Evolutionary conservation across 2,888 invertebrate species (phyloP).

Genomic region (Strigamia crassipes): DNA sequence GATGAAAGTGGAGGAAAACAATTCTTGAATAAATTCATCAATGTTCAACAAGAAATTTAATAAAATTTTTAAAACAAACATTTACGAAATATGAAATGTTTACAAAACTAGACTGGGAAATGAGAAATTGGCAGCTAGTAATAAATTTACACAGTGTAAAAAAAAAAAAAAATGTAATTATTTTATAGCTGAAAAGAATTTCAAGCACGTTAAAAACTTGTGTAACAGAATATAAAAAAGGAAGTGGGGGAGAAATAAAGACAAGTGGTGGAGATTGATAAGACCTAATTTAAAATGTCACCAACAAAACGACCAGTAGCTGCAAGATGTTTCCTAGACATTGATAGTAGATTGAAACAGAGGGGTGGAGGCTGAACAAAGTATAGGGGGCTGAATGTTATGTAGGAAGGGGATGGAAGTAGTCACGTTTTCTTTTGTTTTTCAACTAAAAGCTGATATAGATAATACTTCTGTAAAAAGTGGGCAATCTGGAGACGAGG

Average conservation of each 20-base stretch:
- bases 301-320: conserved; percentile 23
- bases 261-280: not conserved
- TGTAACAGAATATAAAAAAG: not conserved
- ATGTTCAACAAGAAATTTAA: not conserved
- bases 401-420: not conserved
- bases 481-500: not conserved
- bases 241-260: not conserved
- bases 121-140: no score
- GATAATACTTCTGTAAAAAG: not conserved
- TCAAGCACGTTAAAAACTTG: not conserved
- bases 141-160: no score
- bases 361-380: not conserved
- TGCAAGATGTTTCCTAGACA: not conserved
- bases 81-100: not conserved
- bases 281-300: conserved; percentile 22
- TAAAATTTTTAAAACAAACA: not conserved
- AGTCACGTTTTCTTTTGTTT: conserved; percentile 22
- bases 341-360: not conserved
- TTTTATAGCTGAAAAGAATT: no score
- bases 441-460: conserved; percentile 25
- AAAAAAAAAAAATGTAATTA: no score
- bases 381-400: not conserved
- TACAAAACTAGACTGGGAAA: not conserved
- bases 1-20: not conserved
- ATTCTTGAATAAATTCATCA: no score